A percentile compares a stretch with the other conserved stretches of the same genome.
phyloP scores from a whole-genome alignment of 2,888 invertebrate genomes.

The Germaria angustata region DNA sequence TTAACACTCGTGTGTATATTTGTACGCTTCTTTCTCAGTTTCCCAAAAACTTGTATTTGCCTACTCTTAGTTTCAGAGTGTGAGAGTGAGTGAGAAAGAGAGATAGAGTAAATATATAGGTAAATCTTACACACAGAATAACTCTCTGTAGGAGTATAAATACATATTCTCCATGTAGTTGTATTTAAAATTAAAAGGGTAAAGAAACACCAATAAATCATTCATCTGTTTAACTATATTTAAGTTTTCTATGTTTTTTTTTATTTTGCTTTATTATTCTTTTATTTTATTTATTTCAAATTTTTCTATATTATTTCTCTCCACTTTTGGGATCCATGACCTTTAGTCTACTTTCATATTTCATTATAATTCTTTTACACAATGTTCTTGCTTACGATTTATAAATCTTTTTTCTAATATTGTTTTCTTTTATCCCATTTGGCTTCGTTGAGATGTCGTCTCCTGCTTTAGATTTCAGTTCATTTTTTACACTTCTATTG shows the following conservation, averaged over 20 bases:
- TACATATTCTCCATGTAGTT: background rate
- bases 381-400: background rate
- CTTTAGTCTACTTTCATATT: conserved; percentile 39
- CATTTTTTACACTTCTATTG: background rate
- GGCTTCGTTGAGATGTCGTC: conserved; percentile 12
- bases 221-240: conserved; percentile 35
- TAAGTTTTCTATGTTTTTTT: no score
- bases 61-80: conserved; percentile 27
- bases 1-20: background rate
- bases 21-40: background rate
- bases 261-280: no score
- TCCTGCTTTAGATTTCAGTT: background rate
- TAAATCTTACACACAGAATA: background rate
- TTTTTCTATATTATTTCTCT: background rate
- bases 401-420: background rate
- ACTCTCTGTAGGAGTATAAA: no score
- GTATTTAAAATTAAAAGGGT: conserved; percentile 35
- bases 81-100: background rate
- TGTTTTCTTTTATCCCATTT: background rate
- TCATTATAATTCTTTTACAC: background rate
- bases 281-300: no score
- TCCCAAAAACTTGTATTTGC: conserved; percentile 22
- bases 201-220: conserved; percentile 50
- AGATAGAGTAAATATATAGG: background rate
- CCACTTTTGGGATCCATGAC: conserved; percentile 44